Conservation (phyloP, 2,888 invertebrate species). For the Dicyrtoma fusca region DNA sequence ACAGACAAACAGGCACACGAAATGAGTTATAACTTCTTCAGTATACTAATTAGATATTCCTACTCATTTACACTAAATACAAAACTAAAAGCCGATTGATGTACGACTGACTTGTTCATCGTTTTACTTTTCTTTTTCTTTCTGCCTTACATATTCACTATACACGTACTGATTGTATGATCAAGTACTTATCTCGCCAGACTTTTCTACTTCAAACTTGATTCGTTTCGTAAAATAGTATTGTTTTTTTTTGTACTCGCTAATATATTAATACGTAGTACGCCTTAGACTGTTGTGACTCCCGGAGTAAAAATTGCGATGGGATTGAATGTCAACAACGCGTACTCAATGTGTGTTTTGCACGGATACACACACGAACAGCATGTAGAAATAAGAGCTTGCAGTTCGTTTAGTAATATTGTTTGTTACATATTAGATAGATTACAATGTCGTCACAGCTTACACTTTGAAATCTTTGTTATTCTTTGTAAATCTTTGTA, state of each 20-base stretch:
- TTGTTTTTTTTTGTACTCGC: conserved; percentile 1
- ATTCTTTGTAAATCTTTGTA: no score
- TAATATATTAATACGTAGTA: conserved; percentile 7
- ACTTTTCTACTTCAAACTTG: not conserved
- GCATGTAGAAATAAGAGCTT: not conserved
- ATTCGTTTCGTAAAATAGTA: not conserved
- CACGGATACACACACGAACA: not conserved
- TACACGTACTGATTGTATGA: no score
- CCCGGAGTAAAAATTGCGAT: conserved; percentile 37
- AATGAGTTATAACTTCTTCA: no score
- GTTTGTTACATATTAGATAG: no score
- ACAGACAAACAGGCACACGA: no score
- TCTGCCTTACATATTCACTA: not conserved
- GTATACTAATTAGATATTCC: no score
- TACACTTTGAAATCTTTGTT: no score
- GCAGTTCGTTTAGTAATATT: no score
- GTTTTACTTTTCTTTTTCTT: not conserved
- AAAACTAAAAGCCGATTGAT: no score
- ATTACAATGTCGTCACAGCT: no score
- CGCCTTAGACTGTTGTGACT: conserved; percentile 3
- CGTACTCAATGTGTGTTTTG: not conserved
- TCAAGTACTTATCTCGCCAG: not conserved
- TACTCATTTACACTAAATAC: no score
- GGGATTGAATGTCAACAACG: conserved; percentile 17
- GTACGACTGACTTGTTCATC: no score